Evolutionary conservation across 2,797 vertebrate species (phyloP).

Genomic region (Chloroceryle inda): DNA sequence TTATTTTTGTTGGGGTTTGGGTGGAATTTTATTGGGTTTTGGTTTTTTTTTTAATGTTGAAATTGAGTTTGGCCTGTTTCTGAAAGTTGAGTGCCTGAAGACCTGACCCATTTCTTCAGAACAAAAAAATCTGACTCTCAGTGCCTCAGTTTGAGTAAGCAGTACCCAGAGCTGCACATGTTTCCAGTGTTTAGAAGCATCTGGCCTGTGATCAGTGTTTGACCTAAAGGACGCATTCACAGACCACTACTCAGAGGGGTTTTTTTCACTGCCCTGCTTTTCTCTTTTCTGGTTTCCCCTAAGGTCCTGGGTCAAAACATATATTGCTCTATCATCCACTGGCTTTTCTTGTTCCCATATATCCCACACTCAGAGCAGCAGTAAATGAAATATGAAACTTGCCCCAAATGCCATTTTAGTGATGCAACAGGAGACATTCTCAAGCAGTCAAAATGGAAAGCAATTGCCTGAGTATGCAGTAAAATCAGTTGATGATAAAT

Average conservation of each 20-base stretch:
- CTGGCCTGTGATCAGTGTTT: not conserved
- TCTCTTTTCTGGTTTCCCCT: not conserved
- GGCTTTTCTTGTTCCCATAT: not conserved
- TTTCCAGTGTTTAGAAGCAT: not conserved
- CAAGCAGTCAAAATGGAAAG: not conserved
- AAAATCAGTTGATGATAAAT: not conserved
- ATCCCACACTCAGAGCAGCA: not conserved
- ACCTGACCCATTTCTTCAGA: not conserved
- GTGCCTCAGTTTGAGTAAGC: not conserved
- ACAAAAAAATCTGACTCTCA: not conserved
- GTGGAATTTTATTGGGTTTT: not conserved
- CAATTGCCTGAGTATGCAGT: not conserved
- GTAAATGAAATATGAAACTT: not conserved
- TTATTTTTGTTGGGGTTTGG: not conserved
- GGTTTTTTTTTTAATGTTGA: not conserved
- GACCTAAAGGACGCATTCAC: not conserved
- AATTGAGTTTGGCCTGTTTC: not conserved
- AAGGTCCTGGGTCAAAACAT: not conserved
- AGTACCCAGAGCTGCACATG: fast-evolving
- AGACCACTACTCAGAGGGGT: not conserved
- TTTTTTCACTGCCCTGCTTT: not conserved
- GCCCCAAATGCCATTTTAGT: not conserved
- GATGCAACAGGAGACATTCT: not conserved
- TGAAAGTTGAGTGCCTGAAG: not conserved
- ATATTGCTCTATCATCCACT: not conserved